Conservation (phyloP, 30 jellyfish, hydroid and myxozoan species). For the Aurelia aurita region DNA sequence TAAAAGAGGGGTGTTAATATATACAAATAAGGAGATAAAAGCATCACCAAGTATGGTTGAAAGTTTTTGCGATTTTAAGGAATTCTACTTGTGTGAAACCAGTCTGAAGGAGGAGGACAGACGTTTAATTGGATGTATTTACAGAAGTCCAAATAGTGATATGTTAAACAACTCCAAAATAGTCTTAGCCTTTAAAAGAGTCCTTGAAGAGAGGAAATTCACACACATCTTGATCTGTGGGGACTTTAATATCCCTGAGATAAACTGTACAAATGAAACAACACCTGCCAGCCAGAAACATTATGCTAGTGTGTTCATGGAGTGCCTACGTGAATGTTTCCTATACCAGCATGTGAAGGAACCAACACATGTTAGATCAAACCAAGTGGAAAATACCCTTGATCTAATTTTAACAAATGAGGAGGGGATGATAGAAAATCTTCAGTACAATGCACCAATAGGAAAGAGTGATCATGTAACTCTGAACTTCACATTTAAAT, state of each 20-base stretch:
- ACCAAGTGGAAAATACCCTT: constrained; percentile 34
- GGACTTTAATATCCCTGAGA: constrained; percentile 47
- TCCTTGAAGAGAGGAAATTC: constrained; percentile 4
- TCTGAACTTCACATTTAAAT: constrained; percentile 26
- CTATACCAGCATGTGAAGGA: constrained; percentile 53
- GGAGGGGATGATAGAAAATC: constrained; percentile 56
- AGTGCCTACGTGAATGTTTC: constrained; percentile 47
- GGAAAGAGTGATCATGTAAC: constrained; percentile 52
- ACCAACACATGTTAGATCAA: constrained; percentile 48
- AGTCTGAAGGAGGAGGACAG: constrained; percentile 40
- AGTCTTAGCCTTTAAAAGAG: constrained; percentile 43
- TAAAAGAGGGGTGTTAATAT: constrained; percentile 46
- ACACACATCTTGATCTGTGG: constrained; percentile 50
- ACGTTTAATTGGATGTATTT: constrained; percentile 36
- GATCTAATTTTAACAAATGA: constrained; percentile 46
- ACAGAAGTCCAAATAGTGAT: constrained; percentile 47
- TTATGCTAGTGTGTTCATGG: constrained; percentile 48
- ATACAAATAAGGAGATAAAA: constrained; percentile 13
- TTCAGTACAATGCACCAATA: constrained; percentile 40
- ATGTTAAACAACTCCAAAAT: constrained; percentile 34
- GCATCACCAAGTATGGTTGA: constrained; percentile 45
- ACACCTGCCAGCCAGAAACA: constrained; percentile 54
- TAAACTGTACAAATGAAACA: constrained; percentile 38
- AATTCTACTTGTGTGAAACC: constrained; percentile 40
- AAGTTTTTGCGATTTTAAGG: constrained; percentile 35